Evolutionary conservation across 1,140 invertebrate species (phyloP), one percentile per base, ranked within the genome.

Genomic region (Andrena cerasifolii): DNA sequence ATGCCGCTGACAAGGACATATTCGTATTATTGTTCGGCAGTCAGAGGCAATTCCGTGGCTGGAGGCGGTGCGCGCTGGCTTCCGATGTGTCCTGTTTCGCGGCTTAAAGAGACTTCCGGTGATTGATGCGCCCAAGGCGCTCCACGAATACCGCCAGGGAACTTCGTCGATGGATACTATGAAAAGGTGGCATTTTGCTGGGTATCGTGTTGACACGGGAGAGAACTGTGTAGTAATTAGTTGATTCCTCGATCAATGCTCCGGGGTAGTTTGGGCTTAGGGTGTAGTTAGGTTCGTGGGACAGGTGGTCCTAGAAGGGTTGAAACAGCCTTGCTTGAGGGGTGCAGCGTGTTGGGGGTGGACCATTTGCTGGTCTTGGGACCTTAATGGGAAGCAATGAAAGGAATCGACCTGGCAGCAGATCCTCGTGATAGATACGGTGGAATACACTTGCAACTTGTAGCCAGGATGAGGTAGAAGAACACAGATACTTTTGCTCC

Each of bases 1-100:
- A 83, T 83, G 80, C 66, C 61, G 75, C 62, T 82, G 81, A 82
- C 82, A 83, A 82, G 63, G 65, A 83, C 51, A 74, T 79, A 83
- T 66, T 80, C 77, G 53, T 56, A 63, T 84, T 84, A 75, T 74
- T 83, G 58, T 67, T 72, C 36, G 28, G 21, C 62, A 51, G 49
- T 58, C 45, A 47, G 26, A 45, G 28, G 56, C 63, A 49, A 66
- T 76, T 59, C 45, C 59, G n/a, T 43, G 24, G 18, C 12, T 26
- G 40, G 28, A 24, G 33, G 0, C n/a, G 24, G 3, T 24, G 28
- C 6, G 61, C 21, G 45, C n/a, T n/a, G 62, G 56, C 36, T 71
- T 33, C 43, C 68, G n/a, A 61, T 61, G 54, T 36, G 54, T 28
- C n/a, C 56, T 61, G 28, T 36, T 33, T 61, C 12, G 5, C 14